Conservation (phyloP, 1,140 invertebrate species). For the Bombus balteatus region DNA sequence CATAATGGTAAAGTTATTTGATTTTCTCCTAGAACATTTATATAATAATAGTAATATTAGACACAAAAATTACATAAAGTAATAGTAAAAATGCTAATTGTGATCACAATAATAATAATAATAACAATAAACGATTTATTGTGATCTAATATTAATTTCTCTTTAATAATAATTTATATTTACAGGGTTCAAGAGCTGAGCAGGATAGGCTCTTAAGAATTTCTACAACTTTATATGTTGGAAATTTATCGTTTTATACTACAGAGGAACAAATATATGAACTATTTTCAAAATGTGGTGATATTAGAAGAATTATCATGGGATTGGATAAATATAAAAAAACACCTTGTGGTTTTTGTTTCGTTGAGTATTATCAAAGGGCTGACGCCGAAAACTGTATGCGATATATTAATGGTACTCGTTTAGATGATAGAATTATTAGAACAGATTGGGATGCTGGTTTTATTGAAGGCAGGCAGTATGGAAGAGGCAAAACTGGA, state of each 20-base stretch:
- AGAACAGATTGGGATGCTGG: constrained; percentile 99
- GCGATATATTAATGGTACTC: constrained; percentile 98
- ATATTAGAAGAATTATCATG: constrained; percentile 98
- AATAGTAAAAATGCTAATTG: background rate
- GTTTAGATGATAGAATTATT: constrained; percentile 98
- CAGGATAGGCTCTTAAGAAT: constrained; percentile 92
- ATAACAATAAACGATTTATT: background rate
- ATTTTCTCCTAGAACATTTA: too few species aligned
- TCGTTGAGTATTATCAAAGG: constrained; percentile 98
- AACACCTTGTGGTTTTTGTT: constrained; percentile 99
- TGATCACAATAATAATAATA: background rate
- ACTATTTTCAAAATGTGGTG: constrained; percentile 97
- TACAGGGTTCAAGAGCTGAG: constrained; percentile 94
- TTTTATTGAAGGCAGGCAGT: constrained; percentile 99
- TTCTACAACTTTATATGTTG: constrained; percentile 96
- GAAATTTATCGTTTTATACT: constrained; percentile 99
- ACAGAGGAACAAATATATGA: constrained; percentile 99
- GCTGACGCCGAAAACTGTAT: constrained; percentile 96
- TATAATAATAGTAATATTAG: too few species aligned
- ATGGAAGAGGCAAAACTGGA: constrained; percentile 98
- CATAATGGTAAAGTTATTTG: too few species aligned
- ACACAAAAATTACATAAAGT: too few species aligned
- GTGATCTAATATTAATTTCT: background rate
- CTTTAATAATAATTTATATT: constrained; percentile 34
- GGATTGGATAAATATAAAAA: constrained; percentile 99